phyloP scores from a whole-genome alignment of 2,888 invertebrate genomes.

The Mamestra brassicae region DNA sequence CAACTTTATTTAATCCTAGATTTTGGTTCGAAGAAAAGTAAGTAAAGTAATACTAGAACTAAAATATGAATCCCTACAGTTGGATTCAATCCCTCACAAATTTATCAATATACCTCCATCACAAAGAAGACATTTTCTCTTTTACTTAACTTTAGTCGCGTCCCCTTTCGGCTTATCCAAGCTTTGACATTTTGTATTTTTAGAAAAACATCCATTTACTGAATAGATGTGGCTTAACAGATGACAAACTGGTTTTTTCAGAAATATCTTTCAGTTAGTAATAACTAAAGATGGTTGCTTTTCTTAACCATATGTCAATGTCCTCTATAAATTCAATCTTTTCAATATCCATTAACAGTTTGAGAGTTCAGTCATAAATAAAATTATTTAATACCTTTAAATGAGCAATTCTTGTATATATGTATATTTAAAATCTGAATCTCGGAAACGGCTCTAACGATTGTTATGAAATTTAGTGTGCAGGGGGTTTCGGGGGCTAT shows the following conservation, averaged over 20 bases:
- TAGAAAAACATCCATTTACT: constrained; percentile 31
- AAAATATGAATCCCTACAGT: constrained; percentile 29
- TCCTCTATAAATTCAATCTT: constrained; percentile 1
- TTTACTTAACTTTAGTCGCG: constrained; percentile 37
- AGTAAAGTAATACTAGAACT: constrained; percentile 31
- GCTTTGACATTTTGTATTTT: constrained; percentile 49
- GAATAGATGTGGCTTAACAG: constrained; percentile 4
- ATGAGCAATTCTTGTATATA: no score
- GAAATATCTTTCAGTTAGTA: not conserved
- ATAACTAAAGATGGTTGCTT: not conserved
- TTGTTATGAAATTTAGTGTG: no score
- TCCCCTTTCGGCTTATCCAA: constrained; percentile 49
- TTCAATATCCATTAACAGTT: constrained; percentile 10
- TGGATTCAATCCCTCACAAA: constrained; percentile 20
- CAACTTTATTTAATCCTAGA: constrained; percentile 4
- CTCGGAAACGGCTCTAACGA: no score
- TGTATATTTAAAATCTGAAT: no score
- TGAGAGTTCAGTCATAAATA: not conserved
- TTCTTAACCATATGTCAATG: not conserved
- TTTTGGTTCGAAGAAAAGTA: constrained; percentile 17
- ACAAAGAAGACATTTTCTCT: constrained; percentile 38
- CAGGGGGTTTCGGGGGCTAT: no score
- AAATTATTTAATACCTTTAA: not conserved
- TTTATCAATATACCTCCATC: constrained; percentile 42
- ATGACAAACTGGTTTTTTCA: constrained; percentile 21